phyloP scores from a whole-genome alignment of 2,797 vertebrate species.

The Acrocephalus scirpaceus region DNA sequence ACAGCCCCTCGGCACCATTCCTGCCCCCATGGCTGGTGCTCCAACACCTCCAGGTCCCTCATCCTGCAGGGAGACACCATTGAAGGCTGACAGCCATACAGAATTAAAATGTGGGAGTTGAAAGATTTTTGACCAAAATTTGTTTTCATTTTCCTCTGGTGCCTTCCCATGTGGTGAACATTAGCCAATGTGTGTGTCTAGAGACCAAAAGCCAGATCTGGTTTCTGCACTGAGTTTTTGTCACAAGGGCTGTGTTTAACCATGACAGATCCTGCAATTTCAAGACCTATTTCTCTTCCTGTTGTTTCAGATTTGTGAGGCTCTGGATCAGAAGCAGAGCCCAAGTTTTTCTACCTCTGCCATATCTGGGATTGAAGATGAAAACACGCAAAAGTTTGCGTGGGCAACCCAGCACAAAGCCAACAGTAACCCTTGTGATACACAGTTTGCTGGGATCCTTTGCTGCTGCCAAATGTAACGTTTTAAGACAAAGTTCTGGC shows the following conservation, averaged over 20 bases:
- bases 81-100: background rate
- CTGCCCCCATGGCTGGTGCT: fast-evolving
- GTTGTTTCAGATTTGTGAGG: background rate
- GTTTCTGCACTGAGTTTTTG: background rate
- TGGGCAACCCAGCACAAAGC: background rate
- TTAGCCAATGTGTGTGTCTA: background rate
- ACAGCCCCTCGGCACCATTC: background rate
- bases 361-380: background rate
- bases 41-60: background rate
- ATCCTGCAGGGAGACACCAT: background rate
- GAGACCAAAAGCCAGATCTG: background rate
- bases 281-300: background rate
- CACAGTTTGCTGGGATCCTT: background rate
- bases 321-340: background rate
- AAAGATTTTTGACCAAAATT: background rate
- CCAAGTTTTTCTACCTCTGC: background rate
- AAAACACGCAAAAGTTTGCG: background rate
- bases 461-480: background rate
- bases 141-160: background rate
- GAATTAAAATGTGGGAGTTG: background rate
- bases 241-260: background rate
- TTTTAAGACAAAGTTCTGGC: background rate
- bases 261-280: background rate
- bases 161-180: background rate
- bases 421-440: background rate